These are phyloP conservation scores for Pherbina coryleti DNA, from an alignment of 2,888 invertebrate genomes.

Conservation along the genomic window DNA sequence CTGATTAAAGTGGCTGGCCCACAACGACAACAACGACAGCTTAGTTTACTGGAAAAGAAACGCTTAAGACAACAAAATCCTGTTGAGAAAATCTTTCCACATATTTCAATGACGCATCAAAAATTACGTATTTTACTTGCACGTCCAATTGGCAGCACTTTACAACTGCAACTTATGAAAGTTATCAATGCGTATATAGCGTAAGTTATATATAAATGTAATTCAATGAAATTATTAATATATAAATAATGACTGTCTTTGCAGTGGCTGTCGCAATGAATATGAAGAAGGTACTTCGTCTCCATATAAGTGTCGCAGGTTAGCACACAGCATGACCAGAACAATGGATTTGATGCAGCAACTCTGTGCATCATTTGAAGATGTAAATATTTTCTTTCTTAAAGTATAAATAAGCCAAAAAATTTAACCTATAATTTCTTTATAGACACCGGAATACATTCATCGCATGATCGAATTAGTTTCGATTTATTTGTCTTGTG, in stretches of 20 bases:
- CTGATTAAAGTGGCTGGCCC: conserved; percentile 33
- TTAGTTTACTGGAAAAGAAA: conserved; percentile 16
- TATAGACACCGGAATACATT: conserved; percentile 37
- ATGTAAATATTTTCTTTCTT: conserved; percentile 6
- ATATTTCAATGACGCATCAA: conserved; percentile 15
- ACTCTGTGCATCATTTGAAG: conserved; percentile 41
- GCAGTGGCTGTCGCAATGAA: conserved; percentile 54
- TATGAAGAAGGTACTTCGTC: conserved; percentile 43
- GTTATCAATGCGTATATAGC: conserved; percentile 22
- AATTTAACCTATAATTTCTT: not conserved
- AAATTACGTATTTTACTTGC: conserved; percentile 15
- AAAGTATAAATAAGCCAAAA: too few relatives aligned
- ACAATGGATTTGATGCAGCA: conserved; percentile 53
- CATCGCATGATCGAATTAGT: conserved; percentile 56
- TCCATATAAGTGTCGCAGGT: conserved; percentile 50
- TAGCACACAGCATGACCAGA: conserved; percentile 49
- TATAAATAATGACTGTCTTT: not conserved
- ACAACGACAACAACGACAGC: conserved; percentile 25
- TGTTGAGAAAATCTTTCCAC: conserved; percentile 23
- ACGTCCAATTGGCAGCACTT: not conserved
- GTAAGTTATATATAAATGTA: conserved; percentile 4
- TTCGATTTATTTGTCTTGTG: conserved; percentile 58
- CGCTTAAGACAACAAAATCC: conserved; percentile 14
- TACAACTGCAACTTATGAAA: conserved; percentile 32
- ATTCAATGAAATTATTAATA: not conserved